Base-by-base conservation (phyloP, 2,888 invertebrate genomes). In the Cacoxenus indagator region DNA sequence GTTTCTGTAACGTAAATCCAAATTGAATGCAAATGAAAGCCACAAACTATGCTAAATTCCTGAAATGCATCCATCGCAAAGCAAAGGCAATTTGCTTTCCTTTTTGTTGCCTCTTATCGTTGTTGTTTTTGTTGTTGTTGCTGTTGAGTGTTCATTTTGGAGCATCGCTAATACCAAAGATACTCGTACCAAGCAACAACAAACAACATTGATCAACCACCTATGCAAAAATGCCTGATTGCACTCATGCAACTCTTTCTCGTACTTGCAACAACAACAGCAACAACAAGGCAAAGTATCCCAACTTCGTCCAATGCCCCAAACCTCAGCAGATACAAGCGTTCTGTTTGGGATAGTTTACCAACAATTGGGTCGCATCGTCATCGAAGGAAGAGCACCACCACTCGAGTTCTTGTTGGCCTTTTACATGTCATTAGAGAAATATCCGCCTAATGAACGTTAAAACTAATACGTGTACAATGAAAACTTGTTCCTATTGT, bases 1-100 rank as follows among this genome's bases (percentile, higher is more conserved):
- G n/a, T 51, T 57, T 59, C 59, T 59, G 73, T 72, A 77, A 76
- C 73, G 74, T 75, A 80, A 82, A 74, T 78, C 77, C 78, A 85
- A 85, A 85, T 85, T 85, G 84, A 85, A 85, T 85, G 85, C 85
- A 85, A 85, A 85, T 85, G 84, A 85, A 85, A 84, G 83, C 82
- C 81, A 80, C 82, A 81, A 82, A 81, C 81, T 81, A 82, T 81
- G 81, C 77, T 81, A 76, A 84, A 85, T 84, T 85, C 84, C 79
- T 84, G 77, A 83, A 84, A 84, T 85, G 85, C 84, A 81, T 75
- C 72, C n/a, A n/a, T n/a, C n/a, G n/a, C n/a, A n/a, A n/a, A n/a
- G 74, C 75, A 81, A 82, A 78, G 78, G 81, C 82, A 80, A 80
- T 80, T 80, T 80, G 81, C 82, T 84, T 80, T 77, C 78, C 81